These are phyloP conservation scores for Neopelma chrysocephalum DNA, from an alignment of 2,797 vertebrate species.

Conservation along the genomic window DNA sequence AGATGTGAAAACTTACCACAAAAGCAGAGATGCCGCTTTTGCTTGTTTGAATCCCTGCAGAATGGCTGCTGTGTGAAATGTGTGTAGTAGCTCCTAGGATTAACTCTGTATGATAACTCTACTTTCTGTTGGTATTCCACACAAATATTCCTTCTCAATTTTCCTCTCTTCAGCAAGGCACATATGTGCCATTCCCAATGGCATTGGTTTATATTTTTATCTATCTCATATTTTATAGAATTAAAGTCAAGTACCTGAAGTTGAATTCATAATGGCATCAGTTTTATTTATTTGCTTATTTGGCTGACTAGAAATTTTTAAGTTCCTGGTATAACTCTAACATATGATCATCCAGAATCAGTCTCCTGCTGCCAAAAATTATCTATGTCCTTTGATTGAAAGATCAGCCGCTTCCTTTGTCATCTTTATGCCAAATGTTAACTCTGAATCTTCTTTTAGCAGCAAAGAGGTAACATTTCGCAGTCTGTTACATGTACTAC, in stretches of 20 bases:
- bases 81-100: neutral
- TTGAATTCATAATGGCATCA: neutral
- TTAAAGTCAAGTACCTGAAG: neutral
- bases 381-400: neutral
- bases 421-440: slow-evolving; percentile 18
- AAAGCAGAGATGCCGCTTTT: neutral
- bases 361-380: slow-evolving; percentile 13
- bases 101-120: neutral
- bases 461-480: slow-evolving; percentile 4
- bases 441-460: neutral
- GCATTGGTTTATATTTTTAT: neutral
- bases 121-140: neutral
- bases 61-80: neutral
- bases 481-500: neutral
- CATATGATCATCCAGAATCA: neutral
- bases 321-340: neutral
- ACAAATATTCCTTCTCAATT: neutral
- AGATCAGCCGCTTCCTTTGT: slow-evolving; percentile 6
- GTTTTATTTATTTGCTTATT: slow-evolving; percentile 11
- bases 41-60: neutral
- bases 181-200: neutral
- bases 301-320: slow-evolving; percentile 7
- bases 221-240: neutral
- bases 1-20: neutral
- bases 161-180: neutral